Evolutionary conservation across 2,888 invertebrate genomes (phyloP), one percentile per base, ranked within the genome.

Genomic region (Nycteola revayana): DNA sequence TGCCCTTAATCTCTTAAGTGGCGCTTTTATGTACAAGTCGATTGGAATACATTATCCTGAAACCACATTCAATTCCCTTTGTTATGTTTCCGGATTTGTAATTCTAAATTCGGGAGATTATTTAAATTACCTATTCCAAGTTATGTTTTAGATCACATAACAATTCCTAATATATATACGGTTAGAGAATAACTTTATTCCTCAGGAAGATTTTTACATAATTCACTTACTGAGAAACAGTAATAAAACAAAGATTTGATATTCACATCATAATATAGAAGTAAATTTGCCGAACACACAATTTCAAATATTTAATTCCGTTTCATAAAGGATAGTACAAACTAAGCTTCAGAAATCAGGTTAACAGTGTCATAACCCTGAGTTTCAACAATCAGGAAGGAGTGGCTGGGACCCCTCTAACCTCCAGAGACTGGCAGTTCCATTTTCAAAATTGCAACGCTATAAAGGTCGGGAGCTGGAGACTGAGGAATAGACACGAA

Each of bases 391-490:
- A 76, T 76, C 74, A 69, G 61, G 51, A 46, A 58, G 60, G 59
- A 76, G 74, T 74, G 66, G 62, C 58, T 47, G 56, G 51, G 59
- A 53, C 54, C 57, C 49, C 43, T 37, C 36, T 27, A 35, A 22
- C 53, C 66, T 63, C 61, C 11, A 1, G 54, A 60, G 69, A 66
- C 42, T 42, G 48, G 40, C 56, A 59, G 58, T 73, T 75, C 75
- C 73, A 79, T 79, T 78, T 75, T 69, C 59, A 67, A 77, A 80
- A 79, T 80, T 79, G 75, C 78, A 66, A 66, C 55, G 60, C 66
- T 51, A 70, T 72, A 67, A 73, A 66, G 58, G 60, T 52, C 38
- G 48, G 39, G 43, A 49, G 44, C 42, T 44, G 25, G 65, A 65
- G 63, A 66, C 42, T 40, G n/a, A n/a, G n/a, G n/a, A 42, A 42